Base-by-base conservation (phyloP, 2,113 vertebrate species). In the Myiopsitta monachus region DNA sequence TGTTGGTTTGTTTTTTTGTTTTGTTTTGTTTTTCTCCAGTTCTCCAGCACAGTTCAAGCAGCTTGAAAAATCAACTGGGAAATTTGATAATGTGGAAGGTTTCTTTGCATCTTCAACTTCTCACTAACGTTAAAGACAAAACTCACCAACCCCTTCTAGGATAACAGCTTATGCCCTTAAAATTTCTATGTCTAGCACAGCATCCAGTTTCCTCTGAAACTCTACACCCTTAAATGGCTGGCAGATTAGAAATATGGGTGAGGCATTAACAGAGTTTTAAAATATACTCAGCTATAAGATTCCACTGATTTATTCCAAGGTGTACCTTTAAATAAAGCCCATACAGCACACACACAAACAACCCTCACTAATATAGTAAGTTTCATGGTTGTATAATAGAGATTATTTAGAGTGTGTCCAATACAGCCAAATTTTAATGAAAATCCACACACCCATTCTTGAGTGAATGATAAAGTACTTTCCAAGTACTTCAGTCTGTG, bases 21-120 rank as follows among this genome's bases (percentile, higher is more conserved):
- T 28, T 16, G 10, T 30, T 30, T 46, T 18, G 39, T 41, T 28
- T 15, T 9, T 0, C 2, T 10, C 6, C 14, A 7, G 24, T 47
- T 62, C 59, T 38, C 16, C 21, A 59, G n/a, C 21, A 23, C 70
- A 41, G 10, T 7, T 51, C 55, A 54, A 62, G 75, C 8, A 1
- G 15, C 22, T 43, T 73, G 57, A 43, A 75, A 88, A 67, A 64
- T 52, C 46, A 36, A 1, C 81, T 62, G 38, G n/a, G 63, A 18
- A 61, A 74, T 43, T 27, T 41, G 15, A 28, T 31, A 52, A 14
- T 0, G 0, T 43, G 52, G 14, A 46, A 59, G 14, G 6, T 59
- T 69, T 69, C 31, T n/a, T 63, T 43, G 33, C 15, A 9, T 81
- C 28, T 68, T 49, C 49, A 54, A 18, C 46, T 24, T 67, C 11